Evolutionary conservation across 2,113 vertebrate genomes (phyloP).

Genomic region (Etia nguti): DNA sequence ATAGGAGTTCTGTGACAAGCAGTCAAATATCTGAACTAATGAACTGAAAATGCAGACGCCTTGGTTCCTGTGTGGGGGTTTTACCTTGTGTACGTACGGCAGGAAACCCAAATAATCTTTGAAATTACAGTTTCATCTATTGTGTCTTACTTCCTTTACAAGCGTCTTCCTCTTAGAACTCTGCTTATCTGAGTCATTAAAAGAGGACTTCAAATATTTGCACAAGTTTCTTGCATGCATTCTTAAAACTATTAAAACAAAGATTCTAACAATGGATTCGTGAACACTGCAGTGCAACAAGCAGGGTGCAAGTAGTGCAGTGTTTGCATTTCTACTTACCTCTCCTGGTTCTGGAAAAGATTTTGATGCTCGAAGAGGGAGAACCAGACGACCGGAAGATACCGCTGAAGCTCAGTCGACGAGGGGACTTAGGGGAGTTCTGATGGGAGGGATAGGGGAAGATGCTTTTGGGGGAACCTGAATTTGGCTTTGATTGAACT

Average conservation of each 20-base stretch:
- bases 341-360: conserved; percentile 93
- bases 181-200: neutral
- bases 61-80: neutral
- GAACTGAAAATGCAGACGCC: neutral
- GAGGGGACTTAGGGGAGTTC: conserved; percentile 89
- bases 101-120: neutral
- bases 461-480: conserved; percentile 82
- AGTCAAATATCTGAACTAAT: neutral
- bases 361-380: conserved; percentile 82
- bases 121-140: neutral
- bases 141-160: conserved; percentile 5
- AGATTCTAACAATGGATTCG: neutral
- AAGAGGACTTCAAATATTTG: neutral
- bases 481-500: conserved; percentile 74
- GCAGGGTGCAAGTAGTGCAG: neutral
- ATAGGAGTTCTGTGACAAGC: neutral
- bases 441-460: conserved; percentile 85
- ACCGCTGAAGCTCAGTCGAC: conserved; percentile 91
- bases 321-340: conserved; percentile 72
- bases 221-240: neutral
- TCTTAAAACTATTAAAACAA: neutral
- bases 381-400: conserved; percentile 88
- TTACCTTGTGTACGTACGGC: neutral
- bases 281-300: neutral
- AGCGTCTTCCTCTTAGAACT: neutral